phyloP scores from a whole-genome alignment of 2,888 invertebrate genomes.

The Incurvaria masculella region DNA sequence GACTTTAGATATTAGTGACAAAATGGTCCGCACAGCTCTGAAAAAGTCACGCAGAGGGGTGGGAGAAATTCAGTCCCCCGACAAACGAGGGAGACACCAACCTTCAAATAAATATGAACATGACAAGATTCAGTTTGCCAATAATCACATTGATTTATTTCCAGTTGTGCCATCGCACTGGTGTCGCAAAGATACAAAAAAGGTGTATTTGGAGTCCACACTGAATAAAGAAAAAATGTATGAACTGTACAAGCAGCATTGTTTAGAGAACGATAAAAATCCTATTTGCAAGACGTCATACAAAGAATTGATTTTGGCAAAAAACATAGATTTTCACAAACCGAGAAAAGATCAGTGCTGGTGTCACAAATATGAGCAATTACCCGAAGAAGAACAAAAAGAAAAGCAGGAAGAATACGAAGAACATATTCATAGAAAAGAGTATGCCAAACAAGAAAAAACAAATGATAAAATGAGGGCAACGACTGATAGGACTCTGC shows the following conservation, averaged over 20 bases:
- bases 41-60: constrained; percentile 13
- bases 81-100: constrained; percentile 12
- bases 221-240: constrained; percentile 15
- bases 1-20: too few species aligned
- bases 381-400: constrained; percentile 13
- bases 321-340: constrained; percentile 11
- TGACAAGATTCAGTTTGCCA: constrained; percentile 9
- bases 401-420: constrained; percentile 13
- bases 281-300: constrained; percentile 11
- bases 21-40: constrained; percentile 8
- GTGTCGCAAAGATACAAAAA: constrained; percentile 10
- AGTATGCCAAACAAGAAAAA: constrained; percentile 14
- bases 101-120: constrained; percentile 11
- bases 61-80: constrained; percentile 10
- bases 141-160: constrained; percentile 13
- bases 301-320: too few species aligned
- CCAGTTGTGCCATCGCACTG: constrained; percentile 9
- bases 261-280: constrained; percentile 6
- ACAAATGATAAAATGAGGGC: constrained; percentile 10
- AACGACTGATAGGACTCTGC: too few species aligned
- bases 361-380: constrained; percentile 13
- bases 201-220: constrained; percentile 10
- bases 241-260: constrained; percentile 12
- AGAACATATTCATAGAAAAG: constrained; percentile 10
- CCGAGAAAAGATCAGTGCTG: constrained; percentile 13